Evolutionary conservation across 2,797 vertebrate species (phyloP).

Genomic region (Thripadectes ignobilis): DNA sequence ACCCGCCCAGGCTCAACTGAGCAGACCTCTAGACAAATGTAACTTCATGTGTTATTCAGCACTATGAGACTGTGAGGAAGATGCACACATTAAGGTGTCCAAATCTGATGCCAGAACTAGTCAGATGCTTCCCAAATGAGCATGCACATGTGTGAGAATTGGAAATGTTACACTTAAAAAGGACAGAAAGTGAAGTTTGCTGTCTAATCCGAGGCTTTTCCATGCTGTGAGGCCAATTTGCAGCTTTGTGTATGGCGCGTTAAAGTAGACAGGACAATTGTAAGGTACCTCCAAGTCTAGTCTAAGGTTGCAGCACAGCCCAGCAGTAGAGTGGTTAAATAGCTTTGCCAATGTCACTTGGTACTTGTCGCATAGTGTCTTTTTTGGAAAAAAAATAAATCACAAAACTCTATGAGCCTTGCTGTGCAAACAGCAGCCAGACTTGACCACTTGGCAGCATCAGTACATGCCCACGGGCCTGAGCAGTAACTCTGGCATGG

Average conservation of each 20-base stretch:
- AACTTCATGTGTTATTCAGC: constrained; percentile 58
- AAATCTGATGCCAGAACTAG: constrained; percentile 56
- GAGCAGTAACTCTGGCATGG: not conserved
- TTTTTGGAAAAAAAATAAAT: constrained; percentile 51
- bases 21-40: constrained; percentile 40
- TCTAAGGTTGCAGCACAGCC: not conserved
- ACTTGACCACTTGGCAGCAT: constrained; percentile 25
- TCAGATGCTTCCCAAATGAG: constrained; percentile 63
- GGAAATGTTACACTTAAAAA: constrained; percentile 50
- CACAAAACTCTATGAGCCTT: constrained; percentile 19
- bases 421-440: constrained; percentile 1
- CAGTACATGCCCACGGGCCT: constrained; percentile 17
- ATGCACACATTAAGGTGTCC: constrained; percentile 49
- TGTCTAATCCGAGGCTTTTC: constrained; percentile 37
- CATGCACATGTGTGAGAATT: constrained; percentile 55
- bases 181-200: constrained; percentile 59
- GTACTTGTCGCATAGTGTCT: not conserved
- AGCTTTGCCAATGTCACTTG: not conserved
- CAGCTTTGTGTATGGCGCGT: not conserved
- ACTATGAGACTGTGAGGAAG: constrained; percentile 37
- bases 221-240: not conserved
- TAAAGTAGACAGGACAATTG: not conserved
- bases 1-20: not conserved
- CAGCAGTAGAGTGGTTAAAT: constrained; percentile 24
- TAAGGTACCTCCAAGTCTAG: not conserved